These are phyloP conservation scores for Heliocidaris erythrogramma DNA, from an alignment of 35 echinoderm and acorn worm species.

Conservation along the genomic window DNA sequence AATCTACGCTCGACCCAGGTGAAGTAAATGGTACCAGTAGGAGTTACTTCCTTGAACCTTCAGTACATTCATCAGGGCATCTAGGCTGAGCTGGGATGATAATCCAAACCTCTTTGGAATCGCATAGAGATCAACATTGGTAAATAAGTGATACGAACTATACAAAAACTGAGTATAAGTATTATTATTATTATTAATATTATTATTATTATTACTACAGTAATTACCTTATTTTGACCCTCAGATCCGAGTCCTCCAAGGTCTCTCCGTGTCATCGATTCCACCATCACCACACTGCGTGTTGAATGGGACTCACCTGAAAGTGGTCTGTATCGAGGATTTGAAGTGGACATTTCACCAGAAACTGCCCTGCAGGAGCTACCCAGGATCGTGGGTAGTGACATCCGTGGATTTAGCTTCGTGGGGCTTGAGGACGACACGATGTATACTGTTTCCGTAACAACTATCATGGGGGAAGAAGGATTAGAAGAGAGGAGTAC, in stretches of 20 bases:
- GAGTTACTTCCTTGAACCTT: too few species aligned
- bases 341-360: background rate
- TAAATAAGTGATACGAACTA: too few species aligned
- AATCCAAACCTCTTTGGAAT: too few species aligned
- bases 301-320: constrained; percentile 51
- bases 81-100: too few species aligned
- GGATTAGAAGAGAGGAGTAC: background rate
- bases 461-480: constrained; percentile 16
- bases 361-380: background rate
- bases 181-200: too few species aligned
- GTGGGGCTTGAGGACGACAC: background rate
- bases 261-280: background rate
- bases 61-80: too few species aligned
- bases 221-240: background rate
- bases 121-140: too few species aligned
- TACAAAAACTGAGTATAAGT: too few species aligned
- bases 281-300: constrained; percentile 6
- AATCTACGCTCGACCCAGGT: too few species aligned
- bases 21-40: too few species aligned
- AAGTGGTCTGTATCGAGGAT: constrained; percentile 32
- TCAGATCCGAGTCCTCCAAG: constrained; percentile 25
- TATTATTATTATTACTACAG: too few species aligned
- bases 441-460: background rate
- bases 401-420: background rate
- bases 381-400: background rate